A percentile compares a stretch with the other conserved stretches of the same genome.
These are phyloP conservation scores for Stegophylla sp. DNA, from an alignment of 2,888 invertebrate genomes.

Conservation along the genomic window DNA sequence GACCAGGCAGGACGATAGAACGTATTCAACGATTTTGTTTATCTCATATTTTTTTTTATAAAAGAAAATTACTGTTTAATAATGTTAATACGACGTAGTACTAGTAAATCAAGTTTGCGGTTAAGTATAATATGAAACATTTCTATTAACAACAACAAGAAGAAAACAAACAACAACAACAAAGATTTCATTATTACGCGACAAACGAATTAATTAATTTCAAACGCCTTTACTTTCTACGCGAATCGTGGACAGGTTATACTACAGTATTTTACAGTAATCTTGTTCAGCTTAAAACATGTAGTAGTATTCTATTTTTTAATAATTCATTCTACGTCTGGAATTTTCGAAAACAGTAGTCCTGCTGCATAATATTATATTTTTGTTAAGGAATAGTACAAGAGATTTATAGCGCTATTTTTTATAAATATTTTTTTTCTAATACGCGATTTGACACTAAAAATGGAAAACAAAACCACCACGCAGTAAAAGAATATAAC, in stretches of 20 bases:
- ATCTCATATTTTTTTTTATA: background rate
- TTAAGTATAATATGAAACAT: background rate
- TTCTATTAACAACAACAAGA: background rate
- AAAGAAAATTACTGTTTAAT: background rate
- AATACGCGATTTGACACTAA: background rate
- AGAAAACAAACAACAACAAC: slow-evolving; percentile 8
- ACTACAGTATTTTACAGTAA: background rate
- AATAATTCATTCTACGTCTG: background rate
- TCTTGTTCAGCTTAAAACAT: background rate
- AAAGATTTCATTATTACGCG: slow-evolving; percentile 13
- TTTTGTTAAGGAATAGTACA: background rate
- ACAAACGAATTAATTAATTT: slow-evolving; percentile 17
- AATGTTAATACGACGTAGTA: background rate
- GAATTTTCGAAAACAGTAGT: background rate
- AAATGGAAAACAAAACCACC: background rate
- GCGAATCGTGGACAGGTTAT: slow-evolving; percentile 12
- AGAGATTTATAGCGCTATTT: background rate
- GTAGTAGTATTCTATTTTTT: background rate
- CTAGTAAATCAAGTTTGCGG: background rate
- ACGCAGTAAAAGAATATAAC: background rate
- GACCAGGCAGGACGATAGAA: background rate
- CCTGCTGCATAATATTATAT: background rate
- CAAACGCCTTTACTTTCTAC: slow-evolving; percentile 30
- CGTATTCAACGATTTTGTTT: slow-evolving; percentile 15
- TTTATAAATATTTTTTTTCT: background rate